Base-by-base conservation (phyloP, 2,113 vertebrate genomes). In the Ctenomys sociabilis region DNA sequence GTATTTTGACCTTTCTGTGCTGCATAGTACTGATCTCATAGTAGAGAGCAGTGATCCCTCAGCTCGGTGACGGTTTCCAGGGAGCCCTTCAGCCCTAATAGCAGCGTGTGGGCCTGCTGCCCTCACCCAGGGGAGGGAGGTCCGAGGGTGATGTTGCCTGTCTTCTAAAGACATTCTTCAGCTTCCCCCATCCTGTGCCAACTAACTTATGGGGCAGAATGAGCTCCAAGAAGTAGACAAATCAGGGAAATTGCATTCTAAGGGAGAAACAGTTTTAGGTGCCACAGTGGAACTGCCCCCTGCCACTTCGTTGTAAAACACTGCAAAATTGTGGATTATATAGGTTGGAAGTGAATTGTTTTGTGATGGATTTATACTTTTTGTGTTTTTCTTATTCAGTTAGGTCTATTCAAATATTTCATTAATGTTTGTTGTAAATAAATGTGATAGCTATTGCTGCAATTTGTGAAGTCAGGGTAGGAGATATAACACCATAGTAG, bases 311-410 rank as follows among this genome's bases (percentile, higher is more conserved):
- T 89, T 89, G 32, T 87, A 81, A 95, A 77, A 77, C 64, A 49
- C 37, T 87, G 75, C n/a, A 93, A 37, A 96, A 91, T n/a, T 5
- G 1, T 66, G 43, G n/a, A 37, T 66, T 28, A 11, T 75, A 37
- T 66, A 85, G 72, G 3, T 88, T 94, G 78, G 35, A 87, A 89
- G 57, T 84, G 57, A 85, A 81, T 90, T 95, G 28, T 78, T 96
- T 91, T 63, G 63, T 88, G 66, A 77, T 7, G 19, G 35, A 61
- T 96, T 96, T 88, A 13, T 78, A 35, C 21, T 45, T 95, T 85
- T 26, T 16, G 21, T 49, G 26, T 70, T 63, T 90, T 68, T 88
- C 19, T 70, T 97, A 1, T 91, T 95, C 68, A 43, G 5, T 68
- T 83, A 75, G 32, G 13, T 66, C 52, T 13, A 0, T 92, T 90